Conservation (phyloP, 2,113 vertebrate genomes). For the Falco punctatus region DNA sequence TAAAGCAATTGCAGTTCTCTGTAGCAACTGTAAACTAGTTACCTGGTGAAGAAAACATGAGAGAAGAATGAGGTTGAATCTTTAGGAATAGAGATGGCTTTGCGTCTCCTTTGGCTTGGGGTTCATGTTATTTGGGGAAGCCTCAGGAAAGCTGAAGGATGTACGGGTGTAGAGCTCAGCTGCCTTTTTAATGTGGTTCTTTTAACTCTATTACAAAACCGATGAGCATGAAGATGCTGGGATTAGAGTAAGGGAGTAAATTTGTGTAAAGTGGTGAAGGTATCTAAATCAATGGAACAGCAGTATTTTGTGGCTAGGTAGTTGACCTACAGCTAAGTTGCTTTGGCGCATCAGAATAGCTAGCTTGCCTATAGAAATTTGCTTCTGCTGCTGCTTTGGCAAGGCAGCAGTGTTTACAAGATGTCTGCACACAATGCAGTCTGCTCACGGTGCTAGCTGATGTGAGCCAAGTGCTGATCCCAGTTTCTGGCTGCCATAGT, state of each 20-base stretch:
- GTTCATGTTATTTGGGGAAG: neutral
- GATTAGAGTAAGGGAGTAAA: neutral
- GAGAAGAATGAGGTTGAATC: neutral
- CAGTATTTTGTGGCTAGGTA: neutral
- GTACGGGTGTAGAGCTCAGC: neutral
- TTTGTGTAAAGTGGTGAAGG: neutral
- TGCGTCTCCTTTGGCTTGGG: neutral
- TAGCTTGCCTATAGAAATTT: conserved; percentile 37
- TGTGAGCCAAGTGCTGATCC: neutral
- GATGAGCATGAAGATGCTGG: neutral
- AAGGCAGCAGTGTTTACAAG: neutral
- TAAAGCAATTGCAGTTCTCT: neutral
- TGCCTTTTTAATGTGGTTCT: neutral
- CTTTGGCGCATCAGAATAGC: conserved; percentile 34
- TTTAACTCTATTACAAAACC: neutral
- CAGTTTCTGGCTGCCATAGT: conserved; percentile 26
- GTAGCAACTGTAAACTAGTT: neutral
- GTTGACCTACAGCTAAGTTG: neutral
- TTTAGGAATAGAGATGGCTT: neutral
- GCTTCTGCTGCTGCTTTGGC: conserved; percentile 41
- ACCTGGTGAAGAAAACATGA: neutral
- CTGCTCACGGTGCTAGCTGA: conserved; percentile 25
- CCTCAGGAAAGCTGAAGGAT: neutral
- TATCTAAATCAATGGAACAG: neutral
- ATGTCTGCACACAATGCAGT: neutral